These are phyloP conservation scores for Tetrapedia diversipes DNA, from an alignment of 2,888 invertebrate species.

Conservation along the genomic window DNA sequence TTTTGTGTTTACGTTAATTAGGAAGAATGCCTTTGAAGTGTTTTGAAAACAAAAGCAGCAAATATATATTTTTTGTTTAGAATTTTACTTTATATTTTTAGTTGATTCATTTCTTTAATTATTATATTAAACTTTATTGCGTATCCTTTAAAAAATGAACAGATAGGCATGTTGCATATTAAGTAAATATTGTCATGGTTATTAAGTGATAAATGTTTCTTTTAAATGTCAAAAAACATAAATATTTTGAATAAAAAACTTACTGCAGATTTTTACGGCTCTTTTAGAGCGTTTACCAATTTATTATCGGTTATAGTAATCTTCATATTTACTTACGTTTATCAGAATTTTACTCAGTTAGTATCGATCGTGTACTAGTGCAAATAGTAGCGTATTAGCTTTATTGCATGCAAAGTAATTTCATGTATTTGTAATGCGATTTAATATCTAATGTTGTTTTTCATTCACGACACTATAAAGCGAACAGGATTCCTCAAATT, in stretches of 20 bases:
- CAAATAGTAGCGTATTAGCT: background rate
- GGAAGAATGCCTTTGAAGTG: slow-evolving; percentile 56
- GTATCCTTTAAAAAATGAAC: slow-evolving; percentile 14
- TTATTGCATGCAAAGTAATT: slow-evolving; percentile 8
- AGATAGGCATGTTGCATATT: slow-evolving; percentile 34
- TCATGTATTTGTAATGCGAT: background rate
- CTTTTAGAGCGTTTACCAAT: background rate
- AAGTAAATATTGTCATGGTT: slow-evolving; percentile 42
- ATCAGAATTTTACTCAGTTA: background rate
- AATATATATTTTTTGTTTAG: slow-evolving; percentile 21
- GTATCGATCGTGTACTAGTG: background rate
- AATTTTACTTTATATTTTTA: slow-evolving; percentile 30
- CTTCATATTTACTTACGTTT: background rate
- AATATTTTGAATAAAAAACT: slow-evolving; percentile 72
- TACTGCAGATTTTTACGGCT: slow-evolving; percentile 25
- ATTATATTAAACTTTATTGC: slow-evolving; percentile 21
- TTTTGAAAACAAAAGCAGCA: slow-evolving; percentile 41
- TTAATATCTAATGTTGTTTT: slow-evolving; percentile 34
- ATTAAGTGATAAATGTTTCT: slow-evolving; percentile 55
- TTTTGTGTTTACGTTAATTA: background rate
- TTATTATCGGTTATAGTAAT: background rate
- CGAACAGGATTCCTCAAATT: background rate
- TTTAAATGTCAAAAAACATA: slow-evolving; percentile 63
- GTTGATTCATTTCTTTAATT: slow-evolving; percentile 31
- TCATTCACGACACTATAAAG: background rate